Evolutionary conservation across 2,113 vertebrate genomes (phyloP), one percentile per base, ranked within the genome.

Genomic region (Gambusia affinis): DNA sequence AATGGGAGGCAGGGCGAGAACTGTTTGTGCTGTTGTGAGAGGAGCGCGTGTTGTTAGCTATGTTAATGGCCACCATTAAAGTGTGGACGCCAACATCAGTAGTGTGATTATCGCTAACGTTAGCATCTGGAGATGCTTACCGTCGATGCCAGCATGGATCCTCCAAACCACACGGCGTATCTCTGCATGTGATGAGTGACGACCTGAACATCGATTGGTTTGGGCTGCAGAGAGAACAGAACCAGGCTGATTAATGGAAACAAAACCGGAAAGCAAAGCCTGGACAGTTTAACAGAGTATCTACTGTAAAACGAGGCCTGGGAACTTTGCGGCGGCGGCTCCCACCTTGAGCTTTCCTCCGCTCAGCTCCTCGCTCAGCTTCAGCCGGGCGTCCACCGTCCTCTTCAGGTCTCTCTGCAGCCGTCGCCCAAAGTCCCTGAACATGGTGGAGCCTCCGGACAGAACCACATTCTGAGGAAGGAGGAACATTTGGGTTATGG

Each of bases 161-260:
- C 97, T 89, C 97, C 97, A 83, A 99, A 99, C 97, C 97, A 99
- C 88, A 99, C 98, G 1, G 98, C 98, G 0, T 99, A 99, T 94
- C 98, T 95, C 85, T 99, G 98, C 98, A 99, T 99, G 84, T 99
- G 98, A 89, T 99, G 98, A 35, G 97, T 99, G 76, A 99, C 95
- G 67, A 99, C 98, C 84, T 99, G 97, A 44, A 99, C 98, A 68
- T 98, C 98, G 70, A 99, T 99, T 72, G 97, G 98, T 91, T 99
- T 99, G 8, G 98, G 98, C 98, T 99, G 82, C 72, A 64, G 81
- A 71, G 54, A 54, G 4, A 62, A 29, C 22, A 69, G 42, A 42
- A 37, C 17, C n/a, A 61, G n/a, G 37, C 4, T 51, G 7, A 30
- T 47, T 47, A 47, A 47, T 17, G 17, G 5, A 19, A 47, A 47